Evolutionary conservation across 2,797 vertebrate species (phyloP).

Genomic region (Oreonectes daqikongensis): DNA sequence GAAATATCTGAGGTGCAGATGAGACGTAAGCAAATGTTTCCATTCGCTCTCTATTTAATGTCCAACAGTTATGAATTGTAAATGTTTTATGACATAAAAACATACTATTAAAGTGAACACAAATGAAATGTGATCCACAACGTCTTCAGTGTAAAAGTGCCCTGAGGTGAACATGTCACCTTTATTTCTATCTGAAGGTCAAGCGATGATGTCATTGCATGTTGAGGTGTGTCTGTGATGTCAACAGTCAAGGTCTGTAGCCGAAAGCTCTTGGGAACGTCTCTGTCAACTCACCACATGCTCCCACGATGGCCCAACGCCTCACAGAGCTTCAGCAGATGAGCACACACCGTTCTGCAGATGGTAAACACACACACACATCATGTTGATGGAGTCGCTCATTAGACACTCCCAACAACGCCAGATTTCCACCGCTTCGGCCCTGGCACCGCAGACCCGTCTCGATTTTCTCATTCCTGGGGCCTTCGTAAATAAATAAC

Average conservation of each 20-base stretch:
- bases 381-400: constrained; percentile 9
- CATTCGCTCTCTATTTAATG: too few species aligned
- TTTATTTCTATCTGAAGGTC: constrained; percentile 28
- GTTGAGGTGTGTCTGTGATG: constrained; percentile 44
- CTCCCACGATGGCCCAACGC: constrained; percentile 48
- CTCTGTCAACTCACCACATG: constrained; percentile 42
- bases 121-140: neutral
- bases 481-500: constrained; percentile 73
- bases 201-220: constrained; percentile 26
- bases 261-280: constrained; percentile 36
- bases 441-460: constrained; percentile 52
- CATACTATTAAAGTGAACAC: neutral
- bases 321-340: constrained; percentile 58
- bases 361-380: constrained; percentile 63
- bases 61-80: too few species aligned
- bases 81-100: too few species aligned
- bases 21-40: too few species aligned
- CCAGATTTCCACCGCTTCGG: constrained; percentile 47
- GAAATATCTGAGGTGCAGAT: too few species aligned
- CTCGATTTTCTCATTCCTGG: constrained; percentile 25
- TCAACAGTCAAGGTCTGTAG: constrained; percentile 43
- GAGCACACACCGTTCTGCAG: constrained; percentile 68
- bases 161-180: constrained; percentile 27
- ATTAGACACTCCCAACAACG: constrained; percentile 44
- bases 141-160: constrained; percentile 6